Base-by-base conservation (phyloP, 2,113 vertebrate species). In the Petrocephalus microphthalmus region DNA sequence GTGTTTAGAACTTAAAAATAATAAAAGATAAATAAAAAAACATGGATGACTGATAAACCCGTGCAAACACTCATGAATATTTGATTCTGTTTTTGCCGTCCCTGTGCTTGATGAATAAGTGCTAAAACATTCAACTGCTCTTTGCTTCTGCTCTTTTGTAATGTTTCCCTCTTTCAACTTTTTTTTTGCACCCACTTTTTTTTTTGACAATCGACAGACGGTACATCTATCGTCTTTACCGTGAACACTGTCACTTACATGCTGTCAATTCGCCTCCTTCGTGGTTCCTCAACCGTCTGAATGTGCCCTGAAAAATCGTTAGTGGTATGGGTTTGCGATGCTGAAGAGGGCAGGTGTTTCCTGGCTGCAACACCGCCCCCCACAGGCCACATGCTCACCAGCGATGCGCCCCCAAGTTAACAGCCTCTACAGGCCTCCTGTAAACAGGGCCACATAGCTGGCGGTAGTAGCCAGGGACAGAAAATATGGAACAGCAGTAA, bases 41-140 rank as follows among this genome's bases (percentile, higher is more conserved):
- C 52, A 22, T 74, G 71, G 53, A 13, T 64, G 7, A 54, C 54
- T 51, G 1, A 7, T n/a, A 37, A 53, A 25, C 56, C 85, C 1
- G 42, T 83, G 45, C 85, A 86, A 45, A 56, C 0, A 15, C 52
- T 85, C 52, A 85, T 85, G 84, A 85, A 86, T 86, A 60, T 86
- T 86, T 86, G 29, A 86, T n/a, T 20, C 5, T 51, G 19, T 45
- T 86, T 64, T 25, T 45, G 37, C 11, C 8, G 25, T 25, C 29
- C 29, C 11, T 33, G 22, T 2, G 0, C 25, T 51, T 52, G 49
- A 52, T 85, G 47, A 29, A 54, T 17, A 56, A 29, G 52, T 19
- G 2, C 15, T 42, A 29, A 37, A 8, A 54, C 25, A 13, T 37
- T 51, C 51, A 22, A 20, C 47, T 84, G 19, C 17, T n/a, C 49